Evolutionary conservation across 2,888 invertebrate species (phyloP), one percentile per base, ranked within the genome.

Genomic region (Pachymerium ferrugineum): DNA sequence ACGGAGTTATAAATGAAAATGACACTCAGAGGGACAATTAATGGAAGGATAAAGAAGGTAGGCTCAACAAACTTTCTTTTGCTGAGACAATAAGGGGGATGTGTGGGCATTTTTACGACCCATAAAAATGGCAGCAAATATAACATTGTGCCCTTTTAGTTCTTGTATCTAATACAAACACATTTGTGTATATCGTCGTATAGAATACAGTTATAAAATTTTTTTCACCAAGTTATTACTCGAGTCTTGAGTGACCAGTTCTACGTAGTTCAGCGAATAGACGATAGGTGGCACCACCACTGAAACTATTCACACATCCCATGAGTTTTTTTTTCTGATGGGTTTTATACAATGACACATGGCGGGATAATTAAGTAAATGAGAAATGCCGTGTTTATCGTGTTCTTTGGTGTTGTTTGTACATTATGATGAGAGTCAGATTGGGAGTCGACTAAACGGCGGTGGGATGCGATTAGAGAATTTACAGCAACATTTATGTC

Each of bases 261-360:
- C 69, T 33, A 10, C 19, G 19, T 14, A 31, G 69, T 69, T 28
- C 30, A 12, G 30, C 31, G 16, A 31, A 33, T 30, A 31, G 69
- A 31, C 69, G 33, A 31, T 69, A 69, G 69, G 69, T 69, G 69
- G 69, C 69, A 29, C 31, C 69, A 69, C 69, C 69, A 69, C 69
- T 69, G 69, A 31, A 16, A 30, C 19, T 30, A 19, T 62, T 62
- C 12, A 28, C 1, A 28, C 62, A 25, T 25, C 62, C 62, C 62
- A 28, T 62, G 25, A 16, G 14, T 10, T 28, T 62, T 62, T 62
- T 28, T 62, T 62, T 62, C 12, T 14, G 25, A 62, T n/a, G n/a
- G n/a, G 62, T 62, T 62, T 62, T 12, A 28, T 62, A 62, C 62
- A 62, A 62, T 69, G 31, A 69, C 69, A 33, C 69, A 69, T 33